These are phyloP conservation scores for Cetonia aurata DNA, from an alignment of 2,888 invertebrate species.

Conservation along the genomic window DNA sequence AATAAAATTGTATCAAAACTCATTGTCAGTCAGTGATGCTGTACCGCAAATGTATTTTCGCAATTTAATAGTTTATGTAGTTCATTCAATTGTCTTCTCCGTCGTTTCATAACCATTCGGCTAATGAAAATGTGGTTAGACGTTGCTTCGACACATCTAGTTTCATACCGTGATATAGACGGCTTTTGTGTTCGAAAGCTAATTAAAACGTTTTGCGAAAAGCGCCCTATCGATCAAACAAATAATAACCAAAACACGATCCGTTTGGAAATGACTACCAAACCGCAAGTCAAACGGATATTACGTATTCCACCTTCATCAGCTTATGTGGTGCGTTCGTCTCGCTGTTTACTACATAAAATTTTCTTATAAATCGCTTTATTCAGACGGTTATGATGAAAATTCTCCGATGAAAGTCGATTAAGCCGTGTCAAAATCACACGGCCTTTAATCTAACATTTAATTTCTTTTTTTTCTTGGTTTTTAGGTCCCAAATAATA, in stretches of 20 bases:
- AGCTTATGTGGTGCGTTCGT: too few relatives aligned
- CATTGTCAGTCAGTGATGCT: neutral
- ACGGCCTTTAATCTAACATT: too few relatives aligned
- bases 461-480: too few relatives aligned
- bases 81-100: neutral
- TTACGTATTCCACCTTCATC: neutral
- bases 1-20: too few relatives aligned
- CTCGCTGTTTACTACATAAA: too few relatives aligned
- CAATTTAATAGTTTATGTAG: neutral
- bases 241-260: constrained; percentile 7
- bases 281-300: constrained; percentile 17
- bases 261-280: constrained; percentile 5
- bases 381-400: too few relatives aligned
- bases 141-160: constrained; percentile 9
- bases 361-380: too few relatives aligned
- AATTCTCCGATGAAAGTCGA: too few relatives aligned
- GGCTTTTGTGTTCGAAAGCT: constrained; percentile 9
- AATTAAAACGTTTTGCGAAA: constrained; percentile 5
- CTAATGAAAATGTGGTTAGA: constrained; percentile 5
- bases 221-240: neutral
- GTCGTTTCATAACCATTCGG: neutral
- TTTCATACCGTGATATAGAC: neutral
- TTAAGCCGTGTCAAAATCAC: too few relatives aligned
- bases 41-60: neutral
- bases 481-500: too few relatives aligned